Percentiles rank a stretch among this genome's conserved stretches.
Conservation (phyloP, 2,888 invertebrate species). For the Caenorhabditis imperialis region DNA sequence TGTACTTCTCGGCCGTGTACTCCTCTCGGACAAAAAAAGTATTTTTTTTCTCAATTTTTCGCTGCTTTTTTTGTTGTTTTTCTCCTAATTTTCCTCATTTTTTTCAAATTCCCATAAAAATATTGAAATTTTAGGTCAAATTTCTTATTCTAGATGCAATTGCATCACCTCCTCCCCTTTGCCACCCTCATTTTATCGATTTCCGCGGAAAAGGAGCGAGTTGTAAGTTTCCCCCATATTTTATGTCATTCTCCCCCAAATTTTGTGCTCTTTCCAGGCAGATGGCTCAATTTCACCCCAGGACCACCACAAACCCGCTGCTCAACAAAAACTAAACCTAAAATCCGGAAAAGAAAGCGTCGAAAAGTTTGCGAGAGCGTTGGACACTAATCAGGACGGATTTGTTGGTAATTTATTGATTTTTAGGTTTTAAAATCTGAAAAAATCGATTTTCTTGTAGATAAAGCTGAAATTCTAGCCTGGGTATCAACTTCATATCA, state of each 20-base stretch:
- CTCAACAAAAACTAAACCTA: slow-evolving; percentile 89
- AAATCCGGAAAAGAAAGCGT: slow-evolving; percentile 83
- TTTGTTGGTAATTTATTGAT: slow-evolving; percentile 82
- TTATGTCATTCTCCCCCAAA: not conserved
- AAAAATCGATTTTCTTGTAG: slow-evolving; percentile 21
- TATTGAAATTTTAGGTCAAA: no score
- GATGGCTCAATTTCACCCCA: slow-evolving; percentile 50
- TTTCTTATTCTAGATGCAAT: no score
- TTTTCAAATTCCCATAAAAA: not conserved
- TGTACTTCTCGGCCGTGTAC: slow-evolving; percentile 13
- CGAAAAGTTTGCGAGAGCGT: slow-evolving; percentile 83
- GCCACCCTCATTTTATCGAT: slow-evolving; percentile 18
- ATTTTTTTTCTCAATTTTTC: not conserved
- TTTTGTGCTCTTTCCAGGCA: slow-evolving; percentile 16
- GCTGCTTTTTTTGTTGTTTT: no score
- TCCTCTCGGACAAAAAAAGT: no score
- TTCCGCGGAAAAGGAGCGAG: slow-evolving; percentile 52
- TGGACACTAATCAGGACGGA: slow-evolving; percentile 90
- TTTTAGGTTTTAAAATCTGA: not conserved
- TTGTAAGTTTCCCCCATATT: slow-evolving; percentile 24
- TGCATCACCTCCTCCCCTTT: no score
- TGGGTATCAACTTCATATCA: slow-evolving; percentile 94
- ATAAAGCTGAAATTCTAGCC: slow-evolving; percentile 84
- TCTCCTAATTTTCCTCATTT: not conserved
- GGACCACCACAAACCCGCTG: slow-evolving; percentile 90